Evolutionary conservation across 2,113 vertebrate genomes (phyloP).

Genomic region (Pelecanus crispus): DNA sequence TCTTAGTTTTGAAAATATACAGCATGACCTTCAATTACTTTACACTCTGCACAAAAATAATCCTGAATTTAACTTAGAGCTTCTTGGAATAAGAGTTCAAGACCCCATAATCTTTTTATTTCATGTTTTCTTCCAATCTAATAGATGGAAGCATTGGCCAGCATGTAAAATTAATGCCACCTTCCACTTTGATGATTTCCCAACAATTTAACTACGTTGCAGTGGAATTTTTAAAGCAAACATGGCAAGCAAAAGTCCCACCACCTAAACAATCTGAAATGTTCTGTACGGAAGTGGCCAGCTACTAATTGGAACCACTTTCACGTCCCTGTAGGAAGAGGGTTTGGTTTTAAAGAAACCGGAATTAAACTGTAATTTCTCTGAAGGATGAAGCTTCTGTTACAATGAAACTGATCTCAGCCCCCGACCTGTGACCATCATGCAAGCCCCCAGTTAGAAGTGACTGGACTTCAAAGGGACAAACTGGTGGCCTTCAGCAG

Average conservation of each 20-base stretch:
- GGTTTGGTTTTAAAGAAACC: neutral
- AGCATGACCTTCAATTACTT: slow-evolving; percentile 51
- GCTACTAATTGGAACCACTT: slow-evolving; percentile 67
- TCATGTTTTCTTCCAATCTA: slow-evolving; percentile 24
- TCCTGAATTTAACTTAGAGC: slow-evolving; percentile 45
- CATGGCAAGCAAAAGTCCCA: slow-evolving; percentile 39
- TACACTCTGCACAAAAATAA: slow-evolving; percentile 50
- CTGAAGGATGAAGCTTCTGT: neutral
- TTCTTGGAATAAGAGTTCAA: slow-evolving; percentile 48
- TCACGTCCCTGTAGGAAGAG: slow-evolving; percentile 41
- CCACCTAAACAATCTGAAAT: slow-evolving; percentile 51
- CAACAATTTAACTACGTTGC: neutral
- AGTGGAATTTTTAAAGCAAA: slow-evolving; percentile 37
- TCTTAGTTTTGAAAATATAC: slow-evolving; percentile 60
- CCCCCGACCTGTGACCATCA: neutral
- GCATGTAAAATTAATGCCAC: slow-evolving; percentile 28
- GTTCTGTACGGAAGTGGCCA: slow-evolving; percentile 62
- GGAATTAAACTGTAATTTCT: neutral
- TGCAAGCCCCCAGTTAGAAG: neutral
- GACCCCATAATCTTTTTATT: slow-evolving; percentile 47
- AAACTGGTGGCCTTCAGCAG: neutral
- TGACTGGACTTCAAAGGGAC: neutral
- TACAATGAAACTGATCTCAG: neutral
- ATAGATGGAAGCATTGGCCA: neutral
- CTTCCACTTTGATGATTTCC: neutral